These are phyloP conservation scores for Sternotherus odoratus DNA, from an alignment of 2,797 vertebrate species.

Conservation along the genomic window DNA sequence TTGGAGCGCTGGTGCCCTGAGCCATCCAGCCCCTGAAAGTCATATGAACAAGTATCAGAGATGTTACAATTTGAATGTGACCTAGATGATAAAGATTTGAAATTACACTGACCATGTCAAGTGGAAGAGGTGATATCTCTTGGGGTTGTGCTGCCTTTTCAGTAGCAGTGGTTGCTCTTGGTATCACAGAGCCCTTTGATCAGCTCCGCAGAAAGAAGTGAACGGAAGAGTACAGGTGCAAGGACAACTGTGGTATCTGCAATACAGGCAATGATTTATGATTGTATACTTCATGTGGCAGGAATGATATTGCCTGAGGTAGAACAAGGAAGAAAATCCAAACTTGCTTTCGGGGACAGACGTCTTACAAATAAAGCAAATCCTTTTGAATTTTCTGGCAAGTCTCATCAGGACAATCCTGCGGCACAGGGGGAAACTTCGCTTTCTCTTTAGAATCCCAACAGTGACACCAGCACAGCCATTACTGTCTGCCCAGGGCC, in stretches of 20 bases:
- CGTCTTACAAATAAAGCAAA: constrained; percentile 1
- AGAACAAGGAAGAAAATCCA: constrained; percentile 20
- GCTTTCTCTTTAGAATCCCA: not conserved
- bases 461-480: not conserved
- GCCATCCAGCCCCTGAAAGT: not conserved
- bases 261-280: constrained; percentile 68
- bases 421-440: constrained; percentile 1
- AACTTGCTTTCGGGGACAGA: constrained; percentile 63
- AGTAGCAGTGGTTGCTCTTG: not conserved
- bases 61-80: accelerated
- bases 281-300: constrained; percentile 43
- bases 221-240: constrained; percentile 56
- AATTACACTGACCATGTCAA: not conserved
- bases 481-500: accelerated
- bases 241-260: constrained; percentile 36
- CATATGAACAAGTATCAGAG: not conserved
- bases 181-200: not conserved
- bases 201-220: not conserved
- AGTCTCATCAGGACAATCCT: constrained; percentile 71
- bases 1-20: not conserved
- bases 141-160: not conserved
- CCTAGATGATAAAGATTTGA: not conserved
- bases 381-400: constrained; percentile 61
- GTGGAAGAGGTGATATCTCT: accelerated
- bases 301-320: constrained; percentile 64